Evolutionary conservation across 1,140 invertebrate species (phyloP).

Genomic region (Drosophila repleta): DNA sequence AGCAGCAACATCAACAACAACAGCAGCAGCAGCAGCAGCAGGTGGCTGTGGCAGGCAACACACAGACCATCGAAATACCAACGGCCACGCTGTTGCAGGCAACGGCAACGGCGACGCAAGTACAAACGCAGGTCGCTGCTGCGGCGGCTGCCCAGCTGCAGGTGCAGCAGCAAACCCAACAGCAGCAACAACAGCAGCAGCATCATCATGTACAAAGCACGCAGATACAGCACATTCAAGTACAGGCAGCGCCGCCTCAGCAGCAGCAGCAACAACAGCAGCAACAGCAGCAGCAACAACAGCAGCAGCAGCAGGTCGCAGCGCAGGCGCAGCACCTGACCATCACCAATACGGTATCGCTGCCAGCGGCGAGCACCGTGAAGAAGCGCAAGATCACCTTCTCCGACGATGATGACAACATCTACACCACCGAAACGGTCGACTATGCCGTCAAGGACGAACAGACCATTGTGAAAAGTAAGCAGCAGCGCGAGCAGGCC

Average conservation of each 20-base stretch:
- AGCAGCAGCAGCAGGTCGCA: slow-evolving; percentile 55
- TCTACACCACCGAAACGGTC: slow-evolving; percentile 82
- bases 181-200: slow-evolving; percentile 50
- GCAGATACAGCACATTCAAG: slow-evolving; percentile 74
- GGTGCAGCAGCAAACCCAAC: slow-evolving; percentile 50
- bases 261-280: slow-evolving; percentile 51
- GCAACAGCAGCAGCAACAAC: slow-evolving; percentile 45
- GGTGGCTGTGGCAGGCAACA: slow-evolving; percentile 45
- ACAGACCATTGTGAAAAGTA: slow-evolving; percentile 79
- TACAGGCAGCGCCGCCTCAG: slow-evolving; percentile 63
- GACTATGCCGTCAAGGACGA: slow-evolving; percentile 81
- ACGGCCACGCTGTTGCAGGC: slow-evolving; percentile 73
- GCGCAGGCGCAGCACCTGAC: slow-evolving; percentile 68
- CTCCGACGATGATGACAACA: slow-evolving; percentile 82
- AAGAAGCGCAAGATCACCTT: slow-evolving; percentile 83
- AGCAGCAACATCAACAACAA: slow-evolving; percentile 40
- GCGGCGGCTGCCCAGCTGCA: slow-evolving; percentile 54
- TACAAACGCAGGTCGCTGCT: slow-evolving; percentile 65
- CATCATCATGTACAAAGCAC: slow-evolving; percentile 76
- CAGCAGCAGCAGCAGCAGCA: slow-evolving; percentile 42
- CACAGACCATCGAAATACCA: slow-evolving; percentile 81
- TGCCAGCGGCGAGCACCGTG: slow-evolving; percentile 54
- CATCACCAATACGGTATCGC: slow-evolving; percentile 57
- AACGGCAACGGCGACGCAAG: slow-evolving; percentile 57
- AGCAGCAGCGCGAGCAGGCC: too few species aligned